Base-by-base conservation (phyloP, 1,140 invertebrate species). In the Asobara japonica region DNA sequence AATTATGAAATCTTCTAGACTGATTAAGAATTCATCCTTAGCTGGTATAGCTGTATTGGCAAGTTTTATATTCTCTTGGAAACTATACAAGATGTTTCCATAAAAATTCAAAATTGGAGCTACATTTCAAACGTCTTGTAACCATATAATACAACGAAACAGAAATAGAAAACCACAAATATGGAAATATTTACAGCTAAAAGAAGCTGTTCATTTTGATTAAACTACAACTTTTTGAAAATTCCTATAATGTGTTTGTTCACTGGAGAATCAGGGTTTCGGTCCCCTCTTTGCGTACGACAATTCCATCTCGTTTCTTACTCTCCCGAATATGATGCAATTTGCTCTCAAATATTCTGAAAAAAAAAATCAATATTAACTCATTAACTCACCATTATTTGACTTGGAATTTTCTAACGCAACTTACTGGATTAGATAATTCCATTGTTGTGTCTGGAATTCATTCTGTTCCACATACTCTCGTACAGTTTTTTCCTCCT, bases 381-480 rank as follows among this genome's bases (percentile, higher is more conserved):
- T 66, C 8, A n/a, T 36, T 11, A 13, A 69, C 25, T 67, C 30
- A 60, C 71, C 69, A 22, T 27, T 67, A 72, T 62, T 16, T 61
- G 10, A 48, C 66, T 27, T 38, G 76, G 51, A 68, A 27, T 51
- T 27, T 18, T 45, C 20, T 8, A 30, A n/a, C 60, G n/a, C 1
- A 68, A 80, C 83, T 79, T 79, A 89, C 89, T 81, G 84, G 67
- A 89, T 82, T 6, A 93, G 78, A 84, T 92, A 90, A 61, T 87
- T 89, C 92, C 92, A 94, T 83, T 92, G 89, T 74, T 90, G 88
- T 69, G 90, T 89, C 84, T 94, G 93, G 72, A 89, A 89, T 41
- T 89, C 87, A 38, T 89, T 88, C 38, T 87, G 83, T 7, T 85
- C 80, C 45, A 90, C 88, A 56, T 86, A 87, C 51, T 92, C 89